Base-by-base conservation (phyloP, 2,888 invertebrate genomes). In the Macropis europaea region DNA sequence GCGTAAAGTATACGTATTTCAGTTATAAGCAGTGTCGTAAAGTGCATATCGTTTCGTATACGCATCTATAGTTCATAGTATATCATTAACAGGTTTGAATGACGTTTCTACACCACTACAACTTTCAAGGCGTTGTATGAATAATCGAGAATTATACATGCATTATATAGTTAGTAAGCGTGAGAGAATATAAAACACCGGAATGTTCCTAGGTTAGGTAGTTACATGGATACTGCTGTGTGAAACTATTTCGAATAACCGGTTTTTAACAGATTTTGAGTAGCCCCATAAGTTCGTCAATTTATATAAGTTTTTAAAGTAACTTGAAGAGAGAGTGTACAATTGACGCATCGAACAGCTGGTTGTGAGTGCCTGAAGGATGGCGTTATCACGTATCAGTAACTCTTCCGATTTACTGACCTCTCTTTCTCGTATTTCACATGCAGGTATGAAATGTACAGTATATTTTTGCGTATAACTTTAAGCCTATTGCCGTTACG, bases 301-400 rank as follows among this genome's bases (percentile, higher is more conserved):
- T 30, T 45, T 30, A 3, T 30, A 13, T 17, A 32, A 4, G 1
- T 13, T 5, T 17, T 2, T 28, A 38, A 28, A 19, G 13, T 6
- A 42, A 22, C 11, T 30, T 13, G 5, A 40, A 24, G n/a, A 13
- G 6, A 4, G 24, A 36, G 26, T 28, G 17, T n/a, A 19, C 2
- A 19, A 34, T 47, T 60, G 28, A 19, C 19, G 32, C 22, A 9
- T 30, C 2, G 26, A 43, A 56, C 19, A 48, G 11, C 17, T 42
- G 34, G 1, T 42, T 6, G 15, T n/a, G 30, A 57, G 28, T 57
- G 17, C 2, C 28, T 2, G 32, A 34, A 34, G 32, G 15, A 85
- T 85, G 85, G 83, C 83, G 26, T 71, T 85, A 15, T 77, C 73
- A 26, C 77, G 82, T 54, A 77, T 84, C 24, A 54, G 73, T 36